Percentiles rank a stretch among this genome's conserved stretches.
Evolutionary conservation across 2,888 invertebrate species (phyloP).

Genomic region (Drosophila mulleri): DNA sequence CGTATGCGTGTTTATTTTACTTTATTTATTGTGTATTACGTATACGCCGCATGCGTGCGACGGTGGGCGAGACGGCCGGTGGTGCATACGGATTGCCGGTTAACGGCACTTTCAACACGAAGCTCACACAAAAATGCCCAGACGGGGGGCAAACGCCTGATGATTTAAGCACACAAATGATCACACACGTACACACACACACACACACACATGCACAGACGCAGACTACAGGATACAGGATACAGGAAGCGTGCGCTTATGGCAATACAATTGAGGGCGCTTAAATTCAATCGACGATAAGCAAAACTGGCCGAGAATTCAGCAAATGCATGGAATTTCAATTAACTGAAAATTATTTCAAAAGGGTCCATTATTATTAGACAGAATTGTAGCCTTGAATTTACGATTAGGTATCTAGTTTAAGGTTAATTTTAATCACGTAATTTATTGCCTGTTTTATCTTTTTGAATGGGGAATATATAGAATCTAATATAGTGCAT

Average conservation of each 20-base stretch:
- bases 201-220: background rate
- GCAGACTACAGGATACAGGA: conserved; percentile 35
- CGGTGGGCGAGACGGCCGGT: conserved; percentile 4
- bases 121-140: conserved; percentile 41
- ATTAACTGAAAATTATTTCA: conserved; percentile 11
- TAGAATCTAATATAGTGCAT: no score
- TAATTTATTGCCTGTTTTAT: no score
- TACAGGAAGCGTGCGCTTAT: conserved; percentile 52
- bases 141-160: conserved; percentile 31
- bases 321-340: background rate
- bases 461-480: no score
- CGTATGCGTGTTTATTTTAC: conserved; percentile 49
- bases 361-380: no score
- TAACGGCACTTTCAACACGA: conserved; percentile 64
- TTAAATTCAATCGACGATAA: conserved; percentile 54
- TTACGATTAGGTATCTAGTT: no score
- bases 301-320: conserved; percentile 11
- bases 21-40: conserved; percentile 53
- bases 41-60: conserved; percentile 35
- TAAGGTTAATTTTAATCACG: no score
- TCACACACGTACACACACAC: background rate
- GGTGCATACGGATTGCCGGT: conserved; percentile 36
- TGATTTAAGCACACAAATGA: conserved; percentile 45
- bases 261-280: conserved; percentile 58
- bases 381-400: no score